Conservation (phyloP, 2,797 vertebrate species). For the Chelidonichthys spinosus region DNA sequence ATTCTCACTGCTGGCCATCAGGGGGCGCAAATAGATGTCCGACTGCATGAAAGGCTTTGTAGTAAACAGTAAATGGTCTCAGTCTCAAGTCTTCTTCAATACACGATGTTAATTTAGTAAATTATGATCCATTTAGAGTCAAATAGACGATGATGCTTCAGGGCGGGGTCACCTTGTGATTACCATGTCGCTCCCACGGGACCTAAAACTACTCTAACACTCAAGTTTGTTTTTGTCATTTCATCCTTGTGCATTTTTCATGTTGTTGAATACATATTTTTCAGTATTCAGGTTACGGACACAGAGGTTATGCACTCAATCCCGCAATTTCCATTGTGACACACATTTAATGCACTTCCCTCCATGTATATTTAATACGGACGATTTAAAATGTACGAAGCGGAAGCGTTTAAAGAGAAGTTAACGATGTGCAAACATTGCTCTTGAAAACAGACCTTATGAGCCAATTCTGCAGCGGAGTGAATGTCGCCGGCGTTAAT, state of each 20-base stretch:
- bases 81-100: too few species aligned
- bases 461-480: slow-evolving; percentile 11
- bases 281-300: not conserved
- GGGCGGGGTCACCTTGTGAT: too few species aligned
- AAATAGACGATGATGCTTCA: too few species aligned
- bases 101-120: too few species aligned
- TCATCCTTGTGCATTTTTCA: not conserved
- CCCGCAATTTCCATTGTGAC: not conserved
- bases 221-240: too few species aligned
- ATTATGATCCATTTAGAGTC: too few species aligned
- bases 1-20: too few species aligned
- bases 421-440: slow-evolving; percentile 10
- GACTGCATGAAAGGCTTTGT: too few species aligned
- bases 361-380: not conserved
- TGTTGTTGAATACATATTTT: not conserved
- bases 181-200: too few species aligned
- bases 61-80: too few species aligned
- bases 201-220: too few species aligned
- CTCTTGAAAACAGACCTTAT: slow-evolving; percentile 24
- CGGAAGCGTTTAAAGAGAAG: not conserved
- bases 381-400: not conserved
- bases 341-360: not conserved
- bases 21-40: too few species aligned
- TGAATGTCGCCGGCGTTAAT: slow-evolving; percentile 23
- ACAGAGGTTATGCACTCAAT: not conserved